A percentile compares a stretch with the other conserved stretches of the same genome.
Evolutionary conservation across 2,888 invertebrate species (phyloP).

Genomic region (Lycia hirtaria): DNA sequence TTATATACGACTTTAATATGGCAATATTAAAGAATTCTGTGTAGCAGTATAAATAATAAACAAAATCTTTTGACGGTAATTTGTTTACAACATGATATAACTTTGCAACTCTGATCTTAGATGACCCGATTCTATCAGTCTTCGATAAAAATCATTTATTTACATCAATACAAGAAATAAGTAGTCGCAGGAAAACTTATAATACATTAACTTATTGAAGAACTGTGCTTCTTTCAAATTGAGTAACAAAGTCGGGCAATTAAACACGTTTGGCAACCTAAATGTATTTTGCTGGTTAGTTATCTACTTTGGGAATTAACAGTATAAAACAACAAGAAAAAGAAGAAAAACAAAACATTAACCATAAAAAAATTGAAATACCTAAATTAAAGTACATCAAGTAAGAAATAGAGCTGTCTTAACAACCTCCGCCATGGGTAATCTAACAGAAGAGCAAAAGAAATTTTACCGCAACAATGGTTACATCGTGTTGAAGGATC

Average conservation of each 20-base stretch:
- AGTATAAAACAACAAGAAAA: too few relatives aligned
- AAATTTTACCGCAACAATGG: slow-evolving; percentile 83
- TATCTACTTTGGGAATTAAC: too few relatives aligned
- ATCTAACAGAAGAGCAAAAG: slow-evolving; percentile 73
- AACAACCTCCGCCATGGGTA: slow-evolving; percentile 51
- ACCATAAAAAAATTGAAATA: neutral
- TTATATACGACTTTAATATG: too few relatives aligned
- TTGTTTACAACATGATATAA: slow-evolving; percentile 1
- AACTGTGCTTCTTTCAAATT: too few relatives aligned
- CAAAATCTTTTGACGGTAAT: neutral
- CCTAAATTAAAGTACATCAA: too few relatives aligned
- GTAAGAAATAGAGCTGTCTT: too few relatives aligned
- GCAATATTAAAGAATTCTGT: too few relatives aligned
- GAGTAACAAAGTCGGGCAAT: too few relatives aligned
- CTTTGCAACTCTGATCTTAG: neutral
- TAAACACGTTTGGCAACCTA: too few relatives aligned
- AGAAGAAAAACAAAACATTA: too few relatives aligned
- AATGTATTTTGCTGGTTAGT: too few relatives aligned
- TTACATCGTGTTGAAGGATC: slow-evolving; percentile 76
- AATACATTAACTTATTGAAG: neutral
- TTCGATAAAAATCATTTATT: neutral
- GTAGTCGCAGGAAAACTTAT: neutral
- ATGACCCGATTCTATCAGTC: neutral
- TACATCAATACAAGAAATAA: neutral
- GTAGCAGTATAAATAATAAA: too few relatives aligned